Evolutionary conservation across 2,888 invertebrate genomes (phyloP), one percentile per base, ranked within the genome.

Genomic region (Temnothorax unifasciatus): DNA sequence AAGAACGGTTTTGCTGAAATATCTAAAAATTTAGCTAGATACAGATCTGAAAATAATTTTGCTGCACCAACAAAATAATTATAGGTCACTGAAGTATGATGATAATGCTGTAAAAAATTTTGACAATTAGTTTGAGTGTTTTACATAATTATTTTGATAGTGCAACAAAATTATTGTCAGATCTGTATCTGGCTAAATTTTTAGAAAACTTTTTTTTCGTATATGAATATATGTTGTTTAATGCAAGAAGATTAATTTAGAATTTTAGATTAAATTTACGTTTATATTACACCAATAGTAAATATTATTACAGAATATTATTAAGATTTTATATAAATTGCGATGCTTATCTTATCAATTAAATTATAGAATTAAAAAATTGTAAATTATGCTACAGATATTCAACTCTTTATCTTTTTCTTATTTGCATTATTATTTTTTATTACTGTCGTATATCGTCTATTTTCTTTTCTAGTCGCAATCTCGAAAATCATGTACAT

Each of bases 391-490:
- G 8, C 25, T n/a, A 47, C 13, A 50, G n/a, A 69, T 18, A 34
- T 6, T n/a, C 13, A 5, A 50, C 9, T n/a, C 9, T 41, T 54
- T 38, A 8, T 21, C n/a, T 29, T 18, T n/a, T 1, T 41, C 15
- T 73, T 13, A 21, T 57, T 21, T 25, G 5, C 25, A 29, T 59
- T 18, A 25, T 59, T 29, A 41, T n/a, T 34, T 57, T 57, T 57
- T 21, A 61, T 74, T 44, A 69, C 41, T 29, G 15, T 61, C 1
- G 2, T 29, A 34, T 74, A 74, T 59, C n/a, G 44, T 41, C 41
- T 61, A 29, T 61, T 29, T 44, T 57, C 21, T 57, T 13, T 63
- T n/a, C 3, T 61, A n/a, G 44, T 61, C n/a, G 4, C 15, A 74
- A 21, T 0, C n/a, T 47, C 5, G n/a, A 63, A n/a, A 3, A 66